Evolutionary conservation across 2,113 vertebrate genomes (phyloP).

Genomic region (Barnardius zonarius): DNA sequence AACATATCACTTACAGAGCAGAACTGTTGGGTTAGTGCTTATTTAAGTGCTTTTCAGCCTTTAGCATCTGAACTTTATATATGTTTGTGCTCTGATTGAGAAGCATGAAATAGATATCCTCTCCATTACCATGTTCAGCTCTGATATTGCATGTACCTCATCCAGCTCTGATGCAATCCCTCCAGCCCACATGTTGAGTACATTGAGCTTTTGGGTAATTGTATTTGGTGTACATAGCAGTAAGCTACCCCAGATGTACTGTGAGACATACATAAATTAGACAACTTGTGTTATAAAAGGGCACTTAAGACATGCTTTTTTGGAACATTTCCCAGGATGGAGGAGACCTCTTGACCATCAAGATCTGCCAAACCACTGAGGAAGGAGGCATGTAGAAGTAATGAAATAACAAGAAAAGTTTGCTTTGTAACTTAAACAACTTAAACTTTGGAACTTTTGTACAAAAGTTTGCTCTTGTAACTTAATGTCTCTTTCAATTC

Average conservation of each 20-base stretch:
- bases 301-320: fast-evolving
- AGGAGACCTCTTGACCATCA: not conserved
- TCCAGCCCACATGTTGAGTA: not conserved
- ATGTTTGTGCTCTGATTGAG: not conserved
- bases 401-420: not conserved
- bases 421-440: not conserved
- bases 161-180: not conserved
- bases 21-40: not conserved
- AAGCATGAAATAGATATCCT: not conserved
- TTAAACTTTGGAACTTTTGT: not conserved
- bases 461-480: not conserved
- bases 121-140: not conserved
- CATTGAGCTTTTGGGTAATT: not conserved
- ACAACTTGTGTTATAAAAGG: not conserved
- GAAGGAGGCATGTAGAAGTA: not conserved
- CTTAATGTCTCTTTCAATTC: not conserved
- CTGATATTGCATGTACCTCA: not conserved
- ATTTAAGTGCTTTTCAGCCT: not conserved
- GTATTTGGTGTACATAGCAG: not conserved
- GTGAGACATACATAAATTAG: not conserved
- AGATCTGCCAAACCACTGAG: not conserved
- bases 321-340: not conserved
- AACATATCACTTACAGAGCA: not conserved
- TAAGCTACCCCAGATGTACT: not conserved
- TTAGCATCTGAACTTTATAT: not conserved